These are phyloP conservation scores for Laothoe populi DNA, from an alignment of 2,888 invertebrate species.

Conservation along the genomic window DNA sequence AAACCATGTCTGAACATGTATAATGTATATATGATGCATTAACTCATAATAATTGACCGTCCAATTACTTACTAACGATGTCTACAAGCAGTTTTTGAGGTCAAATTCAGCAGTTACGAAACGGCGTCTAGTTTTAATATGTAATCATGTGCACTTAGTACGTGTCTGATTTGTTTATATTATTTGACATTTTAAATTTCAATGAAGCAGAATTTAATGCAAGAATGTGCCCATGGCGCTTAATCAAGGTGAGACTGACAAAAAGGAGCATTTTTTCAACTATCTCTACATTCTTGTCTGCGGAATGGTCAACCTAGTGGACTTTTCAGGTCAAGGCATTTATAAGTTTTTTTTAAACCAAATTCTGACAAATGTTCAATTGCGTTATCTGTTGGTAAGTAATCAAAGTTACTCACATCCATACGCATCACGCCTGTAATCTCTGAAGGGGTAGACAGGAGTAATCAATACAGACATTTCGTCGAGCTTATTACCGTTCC, in stretches of 20 bases:
- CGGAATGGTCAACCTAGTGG: neutral
- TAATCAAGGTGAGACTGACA: neutral
- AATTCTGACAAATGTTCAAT: too few species aligned
- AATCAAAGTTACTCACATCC: too few species aligned
- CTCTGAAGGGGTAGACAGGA: too few species aligned
- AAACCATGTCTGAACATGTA: too few species aligned
- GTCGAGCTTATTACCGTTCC: too few species aligned
- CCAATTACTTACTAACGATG: slow-evolving; percentile 11
- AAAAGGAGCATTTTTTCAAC: neutral
- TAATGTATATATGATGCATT: neutral
- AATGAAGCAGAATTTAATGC: neutral
- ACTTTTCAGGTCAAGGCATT: neutral
- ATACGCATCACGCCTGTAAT: too few species aligned
- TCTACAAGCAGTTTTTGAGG: slow-evolving; percentile 4
- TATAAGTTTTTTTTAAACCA: too few species aligned
- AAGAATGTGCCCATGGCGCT: neutral
- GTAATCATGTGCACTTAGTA: neutral
- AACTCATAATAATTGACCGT: neutral
- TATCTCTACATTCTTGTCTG: neutral
- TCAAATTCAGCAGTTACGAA: slow-evolving; percentile 14
- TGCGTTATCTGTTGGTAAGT: too few species aligned
- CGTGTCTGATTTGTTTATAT: neutral
- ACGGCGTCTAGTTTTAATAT: neutral
- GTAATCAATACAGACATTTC: too few species aligned
- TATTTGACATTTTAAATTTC: slow-evolving; percentile 8